Base-by-base conservation (phyloP, 2,888 invertebrate genomes). In the Patella caerulea region DNA sequence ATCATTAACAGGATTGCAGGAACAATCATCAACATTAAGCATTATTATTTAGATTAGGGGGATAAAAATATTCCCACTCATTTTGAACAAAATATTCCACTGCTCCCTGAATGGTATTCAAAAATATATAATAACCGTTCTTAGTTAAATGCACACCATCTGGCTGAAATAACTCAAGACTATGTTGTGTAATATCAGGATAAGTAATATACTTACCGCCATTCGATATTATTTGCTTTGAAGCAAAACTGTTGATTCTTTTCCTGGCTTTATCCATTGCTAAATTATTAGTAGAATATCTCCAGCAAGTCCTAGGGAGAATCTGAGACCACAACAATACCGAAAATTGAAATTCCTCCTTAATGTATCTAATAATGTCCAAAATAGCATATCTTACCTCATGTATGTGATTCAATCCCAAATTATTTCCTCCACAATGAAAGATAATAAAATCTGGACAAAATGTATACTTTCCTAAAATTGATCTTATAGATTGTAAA, bases 231-330 rank as follows among this genome's bases (percentile, higher is more conserved):
- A 15, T 15, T 17, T 14, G 19, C n/a, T 59, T 59, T 14, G 59
- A 17, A 14, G 59, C 59, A 59, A 14, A 59, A 59, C 19, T 59
- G 19, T 59, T 59, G 59, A 59, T 17, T 19, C 59, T 0, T 3
- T 14, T 59, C 2, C 59, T 17, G 9, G 59, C 59, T 59, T 17
- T 17, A 59, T 59, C 59, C 59, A 59, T 59, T 2, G 56, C 56
- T 56, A n/a, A 17, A 56, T 56, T 56, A 56, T 56, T 56, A n/a
- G 17, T 56, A 56, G 56, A 56, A 56, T 56, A 56, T 56, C 56
- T 56, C 56, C 11, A 56, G 17, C n/a, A 17, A 56, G 15, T 17
- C 56, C 56, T 15, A 56, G 56, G 56, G 15, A 56, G 56, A n/a
- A 56, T 56, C n/a, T 56, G 56, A 14, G 56, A 56, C 56, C 56